A percentile compares a stretch with the other conserved stretches of the same genome.
These are phyloP conservation scores for Iguana delicatissima DNA, from an alignment of 2,797 vertebrate genomes.

Conservation along the genomic window DNA sequence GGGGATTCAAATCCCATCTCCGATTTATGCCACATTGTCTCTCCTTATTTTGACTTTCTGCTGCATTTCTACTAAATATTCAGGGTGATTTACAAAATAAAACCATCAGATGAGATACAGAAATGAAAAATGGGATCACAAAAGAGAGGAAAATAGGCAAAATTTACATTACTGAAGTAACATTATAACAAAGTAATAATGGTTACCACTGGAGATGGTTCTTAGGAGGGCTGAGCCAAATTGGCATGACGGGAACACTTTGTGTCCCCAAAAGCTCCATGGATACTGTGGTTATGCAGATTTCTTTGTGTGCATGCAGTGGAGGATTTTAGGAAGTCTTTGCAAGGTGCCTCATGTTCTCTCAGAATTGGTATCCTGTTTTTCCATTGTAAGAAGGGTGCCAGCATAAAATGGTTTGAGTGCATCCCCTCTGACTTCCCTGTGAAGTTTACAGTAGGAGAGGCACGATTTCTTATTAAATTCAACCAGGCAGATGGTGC, in stretches of 20 bases:
- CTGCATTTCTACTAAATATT: background rate
- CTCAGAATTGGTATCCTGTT: background rate
- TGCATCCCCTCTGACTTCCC: background rate
- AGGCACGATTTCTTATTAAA: background rate
- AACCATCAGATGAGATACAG: background rate
- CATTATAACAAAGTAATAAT: background rate
- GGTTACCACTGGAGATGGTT: background rate
- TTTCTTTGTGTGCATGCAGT: background rate
- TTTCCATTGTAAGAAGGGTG: background rate
- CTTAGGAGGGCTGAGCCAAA: background rate
- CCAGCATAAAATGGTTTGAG: constrained; percentile 1
- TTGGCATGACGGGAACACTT: background rate
- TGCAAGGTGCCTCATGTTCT: background rate
- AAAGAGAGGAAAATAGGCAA: constrained; percentile 2
- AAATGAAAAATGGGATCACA: background rate
- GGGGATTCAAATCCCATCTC: too few relatives aligned
- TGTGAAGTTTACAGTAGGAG: background rate
- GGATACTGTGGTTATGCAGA: too few relatives aligned
- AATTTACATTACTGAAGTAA: background rate
- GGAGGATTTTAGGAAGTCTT: background rate
- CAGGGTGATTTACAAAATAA: background rate
- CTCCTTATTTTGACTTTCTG: background rate
- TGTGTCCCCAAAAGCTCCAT: background rate
- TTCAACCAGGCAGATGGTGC: background rate
- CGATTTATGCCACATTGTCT: too few relatives aligned